phyloP scores from a whole-genome alignment of 1,140 invertebrate genomes.

The Ridgeia piscesae region DNA sequence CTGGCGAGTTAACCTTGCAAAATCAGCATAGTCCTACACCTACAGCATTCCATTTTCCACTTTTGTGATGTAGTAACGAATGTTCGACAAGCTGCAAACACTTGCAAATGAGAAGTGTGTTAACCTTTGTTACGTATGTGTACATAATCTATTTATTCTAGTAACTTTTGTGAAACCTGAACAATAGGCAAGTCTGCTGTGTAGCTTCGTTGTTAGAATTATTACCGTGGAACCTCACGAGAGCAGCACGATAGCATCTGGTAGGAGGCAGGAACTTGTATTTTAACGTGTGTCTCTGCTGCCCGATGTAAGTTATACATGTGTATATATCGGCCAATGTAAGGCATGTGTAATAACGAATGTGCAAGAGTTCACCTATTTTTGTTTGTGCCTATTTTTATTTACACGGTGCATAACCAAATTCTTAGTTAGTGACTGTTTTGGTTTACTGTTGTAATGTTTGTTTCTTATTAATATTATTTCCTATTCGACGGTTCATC shows the following conservation, averaged over 20 bases:
- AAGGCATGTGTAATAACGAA: neutral
- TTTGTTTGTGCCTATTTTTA: neutral
- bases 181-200: neutral
- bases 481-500: neutral
- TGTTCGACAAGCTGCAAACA: neutral
- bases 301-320: neutral
- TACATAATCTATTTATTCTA: neutral
- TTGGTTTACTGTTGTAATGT: neutral
- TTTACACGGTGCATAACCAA: neutral
- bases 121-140: neutral
- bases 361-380: constrained; percentile 5
- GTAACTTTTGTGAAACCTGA: neutral
- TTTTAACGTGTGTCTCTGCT: neutral
- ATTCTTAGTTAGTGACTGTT: neutral
- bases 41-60: neutral
- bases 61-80: neutral
- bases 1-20: neutral
- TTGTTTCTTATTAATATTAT: neutral
- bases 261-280: neutral
- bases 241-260: neutral
- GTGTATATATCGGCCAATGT: neutral
- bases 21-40: neutral
- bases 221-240: neutral
- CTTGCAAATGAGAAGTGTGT: neutral
- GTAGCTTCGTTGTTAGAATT: neutral